Conservation (phyloP, 30 jellyfish, hydroid and myxozoan genomes). For the Hydractinia echinata region DNA sequence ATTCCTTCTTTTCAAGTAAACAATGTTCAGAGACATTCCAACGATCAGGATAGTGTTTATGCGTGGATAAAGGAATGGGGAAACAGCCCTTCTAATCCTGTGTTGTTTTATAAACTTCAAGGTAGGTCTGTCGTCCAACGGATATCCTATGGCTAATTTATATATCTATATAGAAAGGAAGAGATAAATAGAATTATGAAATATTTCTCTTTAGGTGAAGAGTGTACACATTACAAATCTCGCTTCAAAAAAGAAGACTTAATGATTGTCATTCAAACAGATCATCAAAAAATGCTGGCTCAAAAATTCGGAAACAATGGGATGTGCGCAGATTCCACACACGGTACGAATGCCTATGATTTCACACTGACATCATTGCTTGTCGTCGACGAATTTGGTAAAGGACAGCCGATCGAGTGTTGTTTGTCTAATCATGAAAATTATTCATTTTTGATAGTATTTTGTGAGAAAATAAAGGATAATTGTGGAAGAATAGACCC, state of each 20-base stretch:
- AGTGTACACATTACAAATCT: neutral
- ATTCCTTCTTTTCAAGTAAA: constrained; percentile 1
- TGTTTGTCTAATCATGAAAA: constrained; percentile 40
- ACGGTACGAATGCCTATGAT: constrained; percentile 31
- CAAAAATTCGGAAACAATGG: constrained; percentile 14
- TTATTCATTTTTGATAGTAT: constrained; percentile 20
- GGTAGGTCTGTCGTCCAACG: constrained; percentile 2
- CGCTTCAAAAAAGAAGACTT: constrained; percentile 25
- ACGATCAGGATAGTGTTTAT: constrained; percentile 24
- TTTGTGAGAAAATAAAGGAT: constrained; percentile 26
- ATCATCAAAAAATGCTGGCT: constrained; percentile 12
- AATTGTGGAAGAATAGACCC: constrained; percentile 32
- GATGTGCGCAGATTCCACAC: constrained; percentile 28
- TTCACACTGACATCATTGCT: constrained; percentile 25
- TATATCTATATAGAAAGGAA: neutral
- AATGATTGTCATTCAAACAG: constrained; percentile 32
- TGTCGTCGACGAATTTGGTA: constrained; percentile 38
- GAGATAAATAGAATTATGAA: neutral
- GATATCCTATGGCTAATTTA: neutral
- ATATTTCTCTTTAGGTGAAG: constrained; percentile 8
- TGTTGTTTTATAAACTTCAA: constrained; percentile 18
- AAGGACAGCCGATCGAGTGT: constrained; percentile 45
- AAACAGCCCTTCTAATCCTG: constrained; percentile 5
- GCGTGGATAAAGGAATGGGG: constrained; percentile 33
- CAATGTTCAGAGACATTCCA: constrained; percentile 19